Percentiles rank a stretch among this genome's conserved stretches.
Evolutionary conservation across 2,113 vertebrate genomes (phyloP).

Genomic region (Corythoichthys intestinalis): DNA sequence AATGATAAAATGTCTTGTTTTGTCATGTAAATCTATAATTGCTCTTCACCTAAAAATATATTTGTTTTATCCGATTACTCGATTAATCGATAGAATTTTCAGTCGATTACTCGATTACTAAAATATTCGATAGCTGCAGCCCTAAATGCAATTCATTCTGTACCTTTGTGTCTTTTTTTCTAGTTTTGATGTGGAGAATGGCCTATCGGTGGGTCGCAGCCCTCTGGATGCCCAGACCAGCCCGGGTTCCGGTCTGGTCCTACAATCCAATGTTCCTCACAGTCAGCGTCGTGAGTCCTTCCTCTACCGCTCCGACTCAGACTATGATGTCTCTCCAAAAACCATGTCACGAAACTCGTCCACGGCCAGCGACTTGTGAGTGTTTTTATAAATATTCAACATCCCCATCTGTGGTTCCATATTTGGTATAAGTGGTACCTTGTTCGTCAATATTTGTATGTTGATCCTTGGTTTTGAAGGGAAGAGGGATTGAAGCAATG

Average conservation of each 20-base stretch:
- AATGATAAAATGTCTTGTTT: no score
- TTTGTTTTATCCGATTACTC: no score
- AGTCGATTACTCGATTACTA: no score
- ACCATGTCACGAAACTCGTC: slow-evolving; percentile 89
- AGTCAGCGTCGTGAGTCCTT: slow-evolving; percentile 89
- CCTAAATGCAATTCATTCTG: background rate
- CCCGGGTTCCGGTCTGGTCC: slow-evolving; percentile 77
- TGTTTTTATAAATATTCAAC: slow-evolving; percentile 11
- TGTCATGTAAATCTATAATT: no score
- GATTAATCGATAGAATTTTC: no score
- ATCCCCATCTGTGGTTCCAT: background rate
- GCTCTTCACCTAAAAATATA: no score
- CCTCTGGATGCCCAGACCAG: slow-evolving; percentile 80
- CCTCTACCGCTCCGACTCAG: slow-evolving; percentile 92
- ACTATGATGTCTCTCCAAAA: slow-evolving; percentile 89
- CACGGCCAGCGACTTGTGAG: slow-evolving; percentile 87
- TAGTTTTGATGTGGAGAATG: slow-evolving; percentile 95
- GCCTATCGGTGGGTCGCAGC: slow-evolving; percentile 72
- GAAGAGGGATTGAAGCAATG: slow-evolving; percentile 73
- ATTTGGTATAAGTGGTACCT: slow-evolving; percentile 30
- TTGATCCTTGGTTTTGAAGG: slow-evolving; percentile 69
- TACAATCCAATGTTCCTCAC: slow-evolving; percentile 79
- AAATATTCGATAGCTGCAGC: no score
- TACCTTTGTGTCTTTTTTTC: slow-evolving; percentile 5
- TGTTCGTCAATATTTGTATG: slow-evolving; percentile 43